Evolutionary conservation across 2,888 invertebrate genomes (phyloP).

Genomic region (Amphipoea oculea): DNA sequence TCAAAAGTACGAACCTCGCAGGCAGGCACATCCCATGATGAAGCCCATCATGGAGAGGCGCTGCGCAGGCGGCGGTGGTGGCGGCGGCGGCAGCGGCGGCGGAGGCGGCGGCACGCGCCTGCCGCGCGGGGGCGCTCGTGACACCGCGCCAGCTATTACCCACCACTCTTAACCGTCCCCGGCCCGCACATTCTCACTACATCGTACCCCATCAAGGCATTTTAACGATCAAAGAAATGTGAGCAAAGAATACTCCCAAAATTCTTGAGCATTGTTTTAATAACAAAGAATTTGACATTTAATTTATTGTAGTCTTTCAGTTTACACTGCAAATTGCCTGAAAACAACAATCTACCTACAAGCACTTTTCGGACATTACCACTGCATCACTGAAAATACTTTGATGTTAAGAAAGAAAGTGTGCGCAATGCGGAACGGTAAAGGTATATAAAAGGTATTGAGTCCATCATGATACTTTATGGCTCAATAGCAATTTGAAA

Average conservation of each 20-base stretch:
- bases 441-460: slow-evolving; percentile 39
- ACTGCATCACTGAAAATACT: slow-evolving; percentile 32
- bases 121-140: slow-evolving; percentile 83
- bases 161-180: slow-evolving; percentile 79
- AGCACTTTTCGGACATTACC: slow-evolving; percentile 35
- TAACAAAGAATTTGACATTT: slow-evolving; percentile 32
- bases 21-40: slow-evolving; percentile 98
- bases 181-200: slow-evolving; percentile 72
- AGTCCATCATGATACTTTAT: slow-evolving; percentile 47
- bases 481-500: slow-evolving; percentile 62
- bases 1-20: slow-evolving; percentile 92
- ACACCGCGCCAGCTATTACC: slow-evolving; percentile 82
- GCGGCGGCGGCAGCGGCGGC: slow-evolving; percentile 80
- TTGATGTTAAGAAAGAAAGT: slow-evolving; percentile 28
- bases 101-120: slow-evolving; percentile 87
- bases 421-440: slow-evolving; percentile 65
- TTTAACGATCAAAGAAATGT: slow-evolving; percentile 41
- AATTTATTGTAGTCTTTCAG: slow-evolving; percentile 7
- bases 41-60: slow-evolving; percentile 96
- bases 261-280: slow-evolving; percentile 46
- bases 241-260: slow-evolving; percentile 20
- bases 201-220: slow-evolving; percentile 64
- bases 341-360: slow-evolving; percentile 18
- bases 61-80: slow-evolving; percentile 79
- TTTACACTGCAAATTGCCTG: slow-evolving; percentile 18